Evolutionary conservation across 2,113 vertebrate species (phyloP).

Genomic region (Muntiacus reevesi): DNA sequence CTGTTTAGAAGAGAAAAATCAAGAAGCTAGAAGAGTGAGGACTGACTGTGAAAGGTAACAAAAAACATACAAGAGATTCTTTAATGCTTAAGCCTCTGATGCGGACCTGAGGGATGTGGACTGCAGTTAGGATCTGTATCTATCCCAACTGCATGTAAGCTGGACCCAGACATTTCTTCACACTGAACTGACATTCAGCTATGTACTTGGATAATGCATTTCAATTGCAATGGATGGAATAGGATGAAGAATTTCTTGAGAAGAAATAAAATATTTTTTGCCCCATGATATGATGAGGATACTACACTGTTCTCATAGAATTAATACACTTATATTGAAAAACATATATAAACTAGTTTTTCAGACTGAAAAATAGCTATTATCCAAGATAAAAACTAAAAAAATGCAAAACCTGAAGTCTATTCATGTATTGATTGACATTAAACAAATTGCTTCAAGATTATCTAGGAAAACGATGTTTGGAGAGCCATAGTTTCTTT

Average conservation of each 20-base stretch:
- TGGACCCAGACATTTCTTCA: neutral
- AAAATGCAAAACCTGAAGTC: neutral
- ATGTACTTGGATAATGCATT: neutral
- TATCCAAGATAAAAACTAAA: neutral
- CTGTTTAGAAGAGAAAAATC: neutral
- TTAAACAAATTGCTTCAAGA: neutral
- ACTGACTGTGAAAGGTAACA: neutral
- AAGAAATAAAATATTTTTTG: neutral
- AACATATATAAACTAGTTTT: neutral
- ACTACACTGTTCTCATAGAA: neutral
- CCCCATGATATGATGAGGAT: neutral
- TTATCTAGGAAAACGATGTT: neutral
- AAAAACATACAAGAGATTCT: neutral
- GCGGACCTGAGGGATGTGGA: neutral
- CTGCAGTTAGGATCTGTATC: neutral
- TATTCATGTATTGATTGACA: neutral
- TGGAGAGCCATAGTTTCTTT: neutral
- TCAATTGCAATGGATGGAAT: neutral
- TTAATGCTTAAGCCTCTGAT: neutral
- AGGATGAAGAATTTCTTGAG: neutral
- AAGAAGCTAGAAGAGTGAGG: neutral
- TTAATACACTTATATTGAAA: neutral
- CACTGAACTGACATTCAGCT: neutral
- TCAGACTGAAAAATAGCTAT: neutral
- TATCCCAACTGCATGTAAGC: neutral